phyloP scores from a whole-genome alignment of 2,888 invertebrate species.

The Drosophila suboccidentalis region DNA sequence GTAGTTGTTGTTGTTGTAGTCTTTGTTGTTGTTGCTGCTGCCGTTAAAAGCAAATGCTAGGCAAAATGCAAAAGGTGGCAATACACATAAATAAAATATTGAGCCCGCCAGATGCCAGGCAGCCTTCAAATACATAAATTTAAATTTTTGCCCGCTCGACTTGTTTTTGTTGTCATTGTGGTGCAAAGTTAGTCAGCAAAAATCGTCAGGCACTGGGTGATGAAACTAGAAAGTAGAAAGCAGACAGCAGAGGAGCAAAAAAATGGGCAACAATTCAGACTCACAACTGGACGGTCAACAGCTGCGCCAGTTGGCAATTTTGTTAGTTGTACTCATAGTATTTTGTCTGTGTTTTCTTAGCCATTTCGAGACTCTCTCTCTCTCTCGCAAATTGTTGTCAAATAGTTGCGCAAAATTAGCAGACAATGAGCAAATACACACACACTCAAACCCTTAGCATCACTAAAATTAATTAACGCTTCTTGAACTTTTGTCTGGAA shows the following conservation, averaged over 20 bases:
- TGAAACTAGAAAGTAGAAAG: not conserved
- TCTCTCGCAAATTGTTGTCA: conserved; percentile 49
- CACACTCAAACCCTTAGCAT: conserved; percentile 8
- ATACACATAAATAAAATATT: conserved; percentile 76
- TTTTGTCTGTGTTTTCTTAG: conserved; percentile 31
- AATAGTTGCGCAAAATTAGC: conserved; percentile 59
- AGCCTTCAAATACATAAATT: conserved; percentile 63
- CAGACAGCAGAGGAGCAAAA: not conserved
- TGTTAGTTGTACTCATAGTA: conserved; percentile 18
- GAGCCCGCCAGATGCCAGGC: conserved; percentile 55
- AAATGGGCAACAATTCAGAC: conserved; percentile 1
- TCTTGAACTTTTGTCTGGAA: conserved; percentile 44
- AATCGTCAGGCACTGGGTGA: conserved; percentile 36
- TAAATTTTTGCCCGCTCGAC: conserved; percentile 56
- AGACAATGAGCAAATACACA: conserved; percentile 46
- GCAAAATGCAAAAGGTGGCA: conserved; percentile 69
- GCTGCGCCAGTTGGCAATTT: conserved; percentile 47
- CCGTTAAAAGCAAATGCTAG: conserved; percentile 66
- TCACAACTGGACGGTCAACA: conserved; percentile 41
- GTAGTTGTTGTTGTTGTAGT: conserved; percentile 20
- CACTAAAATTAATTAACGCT: conserved; percentile 70
- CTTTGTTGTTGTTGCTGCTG: conserved; percentile 46
- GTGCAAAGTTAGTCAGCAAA: conserved; percentile 78
- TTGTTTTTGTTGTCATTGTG: conserved; percentile 12
- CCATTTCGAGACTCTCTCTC: conserved; percentile 32